A percentile compares a stretch with the other conserved stretches of the same genome.
These are phyloP conservation scores for Sminthurinus aureus DNA, from an alignment of 2,888 invertebrate species.

Conservation along the genomic window DNA sequence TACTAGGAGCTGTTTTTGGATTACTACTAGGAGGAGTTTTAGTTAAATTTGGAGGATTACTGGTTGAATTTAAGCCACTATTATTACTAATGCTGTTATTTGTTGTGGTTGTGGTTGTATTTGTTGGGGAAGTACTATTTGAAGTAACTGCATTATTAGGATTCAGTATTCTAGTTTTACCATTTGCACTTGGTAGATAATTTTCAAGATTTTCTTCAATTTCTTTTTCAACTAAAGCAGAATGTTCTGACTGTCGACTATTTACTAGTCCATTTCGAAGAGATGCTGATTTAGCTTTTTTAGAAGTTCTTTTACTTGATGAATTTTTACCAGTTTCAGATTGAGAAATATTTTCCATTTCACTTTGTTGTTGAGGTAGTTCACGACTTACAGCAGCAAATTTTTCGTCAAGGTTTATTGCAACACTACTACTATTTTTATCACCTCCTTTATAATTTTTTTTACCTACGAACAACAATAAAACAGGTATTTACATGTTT, in stretches of 20 bases:
- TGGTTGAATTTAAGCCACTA: slow-evolving; percentile 15
- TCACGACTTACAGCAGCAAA: background rate
- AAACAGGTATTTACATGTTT: background rate
- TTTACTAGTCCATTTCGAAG: background rate
- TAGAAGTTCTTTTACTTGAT: slow-evolving; percentile 3
- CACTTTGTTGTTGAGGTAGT: background rate
- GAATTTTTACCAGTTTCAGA: background rate
- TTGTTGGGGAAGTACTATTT: background rate
- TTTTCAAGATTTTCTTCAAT: slow-evolving; percentile 47
- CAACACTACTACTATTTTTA: background rate
- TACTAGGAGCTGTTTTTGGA: background rate
- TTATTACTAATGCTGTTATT: background rate
- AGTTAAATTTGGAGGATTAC: slow-evolving; percentile 11
- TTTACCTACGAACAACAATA: slow-evolving; percentile 1
- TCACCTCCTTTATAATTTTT: background rate
- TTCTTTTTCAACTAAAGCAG: background rate
- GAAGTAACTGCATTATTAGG: background rate
- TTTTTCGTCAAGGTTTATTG: background rate
- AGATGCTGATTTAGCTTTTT: slow-evolving; percentile 15
- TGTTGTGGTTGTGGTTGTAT: background rate
- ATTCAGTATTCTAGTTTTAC: slow-evolving; percentile 4
- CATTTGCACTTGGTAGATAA: slow-evolving; percentile 36
- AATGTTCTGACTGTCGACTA: background rate
- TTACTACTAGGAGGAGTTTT: background rate
- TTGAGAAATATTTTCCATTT: slow-evolving; percentile 2